Percentiles rank a stretch among this genome's conserved stretches.
These are phyloP conservation scores for Apamea sordens DNA, from an alignment of 2,888 invertebrate species.

Conservation along the genomic window DNA sequence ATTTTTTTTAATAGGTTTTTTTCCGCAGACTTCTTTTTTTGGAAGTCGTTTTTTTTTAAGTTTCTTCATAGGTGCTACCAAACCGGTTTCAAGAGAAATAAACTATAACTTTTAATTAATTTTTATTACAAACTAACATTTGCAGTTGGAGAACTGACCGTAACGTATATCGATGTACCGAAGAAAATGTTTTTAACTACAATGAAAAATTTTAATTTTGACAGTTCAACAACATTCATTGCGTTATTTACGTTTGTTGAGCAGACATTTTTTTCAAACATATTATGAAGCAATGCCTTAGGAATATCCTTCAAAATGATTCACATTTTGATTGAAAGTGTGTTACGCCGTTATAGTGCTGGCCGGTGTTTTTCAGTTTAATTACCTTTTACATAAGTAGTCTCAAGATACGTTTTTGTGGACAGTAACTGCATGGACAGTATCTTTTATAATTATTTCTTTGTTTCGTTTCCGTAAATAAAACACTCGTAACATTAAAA, in stretches of 20 bases:
- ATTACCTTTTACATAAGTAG: background rate
- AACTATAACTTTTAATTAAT: background rate
- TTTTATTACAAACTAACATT: no score
- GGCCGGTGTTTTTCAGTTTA: background rate
- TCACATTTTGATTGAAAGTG: background rate
- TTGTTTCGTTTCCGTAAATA: background rate
- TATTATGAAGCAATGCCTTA: background rate
- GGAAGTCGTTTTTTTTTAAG: background rate
- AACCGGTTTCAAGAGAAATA: background rate
- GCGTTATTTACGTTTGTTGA: background rate
- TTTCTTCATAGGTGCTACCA: background rate
- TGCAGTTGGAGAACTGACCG: no score
- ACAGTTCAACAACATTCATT: background rate
- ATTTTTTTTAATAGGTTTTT: no score
- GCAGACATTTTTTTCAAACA: no score
- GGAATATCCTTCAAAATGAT: background rate
- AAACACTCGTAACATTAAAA: background rate
- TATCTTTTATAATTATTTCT: background rate
- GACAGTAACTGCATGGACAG: background rate
- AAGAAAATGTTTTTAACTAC: background rate
- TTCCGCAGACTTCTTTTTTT: background rate
- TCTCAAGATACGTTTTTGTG: background rate
- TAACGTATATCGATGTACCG: background rate
- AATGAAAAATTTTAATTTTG: background rate
- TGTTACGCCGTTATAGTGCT: background rate